A percentile compares a stretch with the other conserved stretches of the same genome.
phyloP scores from a whole-genome alignment of 2,113 vertebrate genomes.

The Pteruthius melanotis region DNA sequence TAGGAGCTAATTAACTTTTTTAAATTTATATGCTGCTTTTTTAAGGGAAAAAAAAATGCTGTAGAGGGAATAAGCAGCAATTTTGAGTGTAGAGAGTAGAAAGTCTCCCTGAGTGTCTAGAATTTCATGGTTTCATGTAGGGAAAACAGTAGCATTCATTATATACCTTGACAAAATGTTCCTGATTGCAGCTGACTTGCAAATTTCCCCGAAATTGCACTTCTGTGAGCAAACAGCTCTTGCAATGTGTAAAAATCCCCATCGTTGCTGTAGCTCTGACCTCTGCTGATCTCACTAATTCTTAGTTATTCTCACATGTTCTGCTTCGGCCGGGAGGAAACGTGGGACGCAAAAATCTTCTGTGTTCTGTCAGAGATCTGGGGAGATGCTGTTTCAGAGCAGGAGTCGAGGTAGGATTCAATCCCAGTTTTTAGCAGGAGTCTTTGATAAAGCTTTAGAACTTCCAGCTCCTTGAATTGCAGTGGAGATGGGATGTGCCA shows the following conservation, averaged over 20 bases:
- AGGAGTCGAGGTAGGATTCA: neutral
- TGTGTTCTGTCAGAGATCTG: neutral
- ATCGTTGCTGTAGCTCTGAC: neutral
- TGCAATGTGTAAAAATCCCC: slow-evolving; percentile 43
- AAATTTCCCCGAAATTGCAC: slow-evolving; percentile 57
- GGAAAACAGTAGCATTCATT: slow-evolving; percentile 60
- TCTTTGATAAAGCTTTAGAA: neutral
- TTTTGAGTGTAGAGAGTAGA: neutral
- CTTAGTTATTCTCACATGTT: slow-evolving; percentile 28
- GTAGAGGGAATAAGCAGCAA: slow-evolving; percentile 8
- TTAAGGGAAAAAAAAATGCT: neutral
- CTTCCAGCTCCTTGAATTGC: neutral
- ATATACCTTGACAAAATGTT: neutral
- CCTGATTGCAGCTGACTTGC: slow-evolving; percentile 51
- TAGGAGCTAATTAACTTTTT: neutral
- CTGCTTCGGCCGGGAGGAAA: neutral
- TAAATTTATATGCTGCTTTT: neutral
- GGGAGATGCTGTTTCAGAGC: neutral
- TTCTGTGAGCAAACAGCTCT: slow-evolving; percentile 47
- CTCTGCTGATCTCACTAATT: neutral
- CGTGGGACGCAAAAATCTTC: neutral
- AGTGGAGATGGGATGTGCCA: neutral
- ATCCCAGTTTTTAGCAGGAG: neutral
- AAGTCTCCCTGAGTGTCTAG: slow-evolving; percentile 25
- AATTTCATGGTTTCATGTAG: slow-evolving; percentile 33